phyloP scores from a whole-genome alignment of 1,140 invertebrate species.

The Brachionus rotundiformis region DNA sequence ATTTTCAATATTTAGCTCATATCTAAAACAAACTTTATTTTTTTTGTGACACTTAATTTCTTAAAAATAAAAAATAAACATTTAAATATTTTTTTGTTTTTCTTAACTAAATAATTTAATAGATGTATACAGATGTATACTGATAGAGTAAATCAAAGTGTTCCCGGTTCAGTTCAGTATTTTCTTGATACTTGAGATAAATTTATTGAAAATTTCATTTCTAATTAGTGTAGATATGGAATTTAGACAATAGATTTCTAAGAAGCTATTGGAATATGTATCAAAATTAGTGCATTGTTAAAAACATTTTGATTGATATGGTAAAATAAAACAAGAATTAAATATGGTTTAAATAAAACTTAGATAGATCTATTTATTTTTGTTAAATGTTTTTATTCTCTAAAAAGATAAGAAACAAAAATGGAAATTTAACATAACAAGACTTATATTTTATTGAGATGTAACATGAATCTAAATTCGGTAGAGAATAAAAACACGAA shows the following conservation, averaged over 20 bases:
- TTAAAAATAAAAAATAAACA: too few relatives aligned
- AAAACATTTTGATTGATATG: conserved; percentile 7
- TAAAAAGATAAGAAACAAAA: conserved; percentile 5
- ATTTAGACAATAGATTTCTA: background rate
- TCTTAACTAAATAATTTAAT: background rate
- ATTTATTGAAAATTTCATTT: background rate
- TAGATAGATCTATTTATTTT: background rate
- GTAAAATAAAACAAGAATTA: background rate
- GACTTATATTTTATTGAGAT: conserved; percentile 9
- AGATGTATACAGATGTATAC: too few relatives aligned
- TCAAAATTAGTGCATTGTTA: background rate
- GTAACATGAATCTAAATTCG: background rate
- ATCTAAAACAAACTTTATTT: too few relatives aligned
- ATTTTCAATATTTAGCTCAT: too few relatives aligned
- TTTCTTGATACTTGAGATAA: background rate
- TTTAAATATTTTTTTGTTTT: background rate
- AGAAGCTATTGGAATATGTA: background rate
- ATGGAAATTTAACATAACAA: background rate
- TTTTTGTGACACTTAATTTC: too few relatives aligned
- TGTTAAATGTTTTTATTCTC: background rate
- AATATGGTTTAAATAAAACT: background rate
- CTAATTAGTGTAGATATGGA: background rate
- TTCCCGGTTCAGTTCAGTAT: background rate
- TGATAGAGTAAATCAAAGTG: background rate
- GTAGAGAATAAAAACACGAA: background rate